phyloP scores from a whole-genome alignment of 2,113 vertebrate species.

The Rhinichthys klamathensis region DNA sequence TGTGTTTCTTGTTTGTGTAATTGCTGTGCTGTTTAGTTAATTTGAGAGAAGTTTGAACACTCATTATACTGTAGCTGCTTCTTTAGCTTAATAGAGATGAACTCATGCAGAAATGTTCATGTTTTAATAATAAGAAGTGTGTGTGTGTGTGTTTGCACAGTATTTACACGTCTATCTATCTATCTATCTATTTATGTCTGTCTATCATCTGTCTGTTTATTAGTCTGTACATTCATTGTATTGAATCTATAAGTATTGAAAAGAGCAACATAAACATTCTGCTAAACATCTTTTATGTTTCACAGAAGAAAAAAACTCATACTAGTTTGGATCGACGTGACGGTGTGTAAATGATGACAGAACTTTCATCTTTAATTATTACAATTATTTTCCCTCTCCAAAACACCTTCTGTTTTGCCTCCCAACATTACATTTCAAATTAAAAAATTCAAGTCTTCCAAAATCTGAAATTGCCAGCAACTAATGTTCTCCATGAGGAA shows the following conservation, averaged over 20 bases:
- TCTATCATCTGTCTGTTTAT: not conserved
- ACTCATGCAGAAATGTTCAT: slow-evolving; percentile 15
- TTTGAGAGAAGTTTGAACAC: slow-evolving; percentile 18
- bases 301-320: not conserved
- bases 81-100: slow-evolving; percentile 7
- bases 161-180: not conserved
- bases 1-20: slow-evolving; percentile 19
- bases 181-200: not conserved
- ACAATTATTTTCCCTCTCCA: not conserved
- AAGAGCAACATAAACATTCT: not conserved
- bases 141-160: not conserved
- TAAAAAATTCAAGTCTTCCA: not conserved
- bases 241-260: not conserved
- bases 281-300: not conserved
- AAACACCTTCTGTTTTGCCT: not conserved
- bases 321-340: not conserved
- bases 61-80: slow-evolving; percentile 3
- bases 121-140: not conserved
- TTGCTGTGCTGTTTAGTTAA: slow-evolving; percentile 13
- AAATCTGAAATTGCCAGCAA: not conserved
- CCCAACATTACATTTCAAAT: not conserved
- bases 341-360: not conserved
- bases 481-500: not conserved
- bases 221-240: not conserved
- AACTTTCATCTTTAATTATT: not conserved